A percentile compares a stretch with the other conserved stretches of the same genome.
Evolutionary conservation across 2,888 invertebrate species (phyloP).

Genomic region (Hymenopus coronatus): DNA sequence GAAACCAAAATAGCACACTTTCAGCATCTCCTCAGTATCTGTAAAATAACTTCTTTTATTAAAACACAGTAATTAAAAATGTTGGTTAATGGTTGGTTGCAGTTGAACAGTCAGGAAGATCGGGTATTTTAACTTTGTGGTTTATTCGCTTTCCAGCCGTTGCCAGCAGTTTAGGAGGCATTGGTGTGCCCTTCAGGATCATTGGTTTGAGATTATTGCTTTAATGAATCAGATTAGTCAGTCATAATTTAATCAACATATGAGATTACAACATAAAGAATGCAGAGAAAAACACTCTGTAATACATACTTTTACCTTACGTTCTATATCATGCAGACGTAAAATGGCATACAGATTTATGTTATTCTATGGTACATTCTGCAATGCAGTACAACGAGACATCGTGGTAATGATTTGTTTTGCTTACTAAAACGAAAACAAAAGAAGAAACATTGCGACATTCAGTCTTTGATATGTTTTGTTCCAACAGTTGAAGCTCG

Average conservation of each 20-base stretch:
- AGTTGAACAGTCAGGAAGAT: slow-evolving; percentile 24
- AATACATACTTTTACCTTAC: slow-evolving; percentile 14
- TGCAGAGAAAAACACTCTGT: slow-evolving; percentile 3
- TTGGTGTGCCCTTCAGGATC: slow-evolving; percentile 7
- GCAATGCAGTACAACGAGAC: slow-evolving; percentile 7
- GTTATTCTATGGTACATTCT: slow-evolving; percentile 11
- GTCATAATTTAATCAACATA: slow-evolving; percentile 4
- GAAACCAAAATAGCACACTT: slow-evolving; percentile 32
- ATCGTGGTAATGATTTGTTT: slow-evolving; percentile 2
- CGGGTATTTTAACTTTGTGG: slow-evolving; percentile 20
- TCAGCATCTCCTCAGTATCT: slow-evolving; percentile 31
- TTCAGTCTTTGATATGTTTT: background rate
- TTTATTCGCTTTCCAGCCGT: slow-evolving; percentile 21
- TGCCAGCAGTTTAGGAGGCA: slow-evolving; percentile 22
- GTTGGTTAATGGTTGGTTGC: slow-evolving; percentile 22
- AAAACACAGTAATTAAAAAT: slow-evolving; percentile 24
- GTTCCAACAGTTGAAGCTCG: background rate
- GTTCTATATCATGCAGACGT: background rate
- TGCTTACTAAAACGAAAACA: background rate
- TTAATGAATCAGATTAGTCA: slow-evolving; percentile 25
- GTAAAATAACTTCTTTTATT: slow-evolving; percentile 33
- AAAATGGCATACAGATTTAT: slow-evolving; percentile 1
- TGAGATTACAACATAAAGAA: slow-evolving; percentile 11
- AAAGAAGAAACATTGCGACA: background rate
- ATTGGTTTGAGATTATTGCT: slow-evolving; percentile 18